phyloP scores from a whole-genome alignment of 2,113 vertebrate species.

The Xenopus borealis region DNA sequence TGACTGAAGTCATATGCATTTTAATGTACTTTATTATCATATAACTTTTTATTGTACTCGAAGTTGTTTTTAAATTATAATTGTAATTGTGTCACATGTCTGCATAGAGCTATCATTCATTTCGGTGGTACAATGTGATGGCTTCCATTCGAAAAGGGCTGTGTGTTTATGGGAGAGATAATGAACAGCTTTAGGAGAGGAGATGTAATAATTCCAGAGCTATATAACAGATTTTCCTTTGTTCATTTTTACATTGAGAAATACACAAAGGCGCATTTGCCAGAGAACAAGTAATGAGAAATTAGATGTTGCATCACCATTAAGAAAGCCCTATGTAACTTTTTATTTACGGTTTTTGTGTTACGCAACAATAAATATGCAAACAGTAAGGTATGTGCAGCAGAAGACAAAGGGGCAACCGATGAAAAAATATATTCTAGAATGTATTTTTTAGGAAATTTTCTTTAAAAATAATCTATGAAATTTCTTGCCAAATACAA shows the following conservation, averaged over 20 bases:
- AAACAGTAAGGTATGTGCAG: background rate
- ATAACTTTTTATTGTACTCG: constrained; percentile 65
- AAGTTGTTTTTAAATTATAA: constrained; percentile 75
- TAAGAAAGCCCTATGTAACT: background rate
- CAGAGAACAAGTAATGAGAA: constrained; percentile 1
- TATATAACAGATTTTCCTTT: constrained; percentile 24
- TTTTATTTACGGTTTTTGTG: background rate
- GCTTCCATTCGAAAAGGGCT: constrained; percentile 14
- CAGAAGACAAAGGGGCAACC: too few species aligned
- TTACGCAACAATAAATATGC: background rate
- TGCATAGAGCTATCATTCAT: constrained; percentile 22
- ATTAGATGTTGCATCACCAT: background rate
- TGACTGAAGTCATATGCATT: constrained; percentile 67
- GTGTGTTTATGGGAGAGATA: constrained; percentile 40
- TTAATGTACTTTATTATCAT: constrained; percentile 66
- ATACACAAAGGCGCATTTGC: background rate
- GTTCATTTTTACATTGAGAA: constrained; percentile 19
- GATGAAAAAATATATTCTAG: too few species aligned
- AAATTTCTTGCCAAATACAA: too few species aligned
- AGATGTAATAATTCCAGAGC: constrained; percentile 31
- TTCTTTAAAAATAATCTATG: too few species aligned
- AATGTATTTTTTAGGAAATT: too few species aligned
- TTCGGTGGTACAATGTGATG: constrained; percentile 19
- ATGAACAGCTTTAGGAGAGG: constrained; percentile 25
- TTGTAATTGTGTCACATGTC: constrained; percentile 61